Evolutionary conservation across 2,888 invertebrate species (phyloP).

Genomic region (Cyaniris semiargus): DNA sequence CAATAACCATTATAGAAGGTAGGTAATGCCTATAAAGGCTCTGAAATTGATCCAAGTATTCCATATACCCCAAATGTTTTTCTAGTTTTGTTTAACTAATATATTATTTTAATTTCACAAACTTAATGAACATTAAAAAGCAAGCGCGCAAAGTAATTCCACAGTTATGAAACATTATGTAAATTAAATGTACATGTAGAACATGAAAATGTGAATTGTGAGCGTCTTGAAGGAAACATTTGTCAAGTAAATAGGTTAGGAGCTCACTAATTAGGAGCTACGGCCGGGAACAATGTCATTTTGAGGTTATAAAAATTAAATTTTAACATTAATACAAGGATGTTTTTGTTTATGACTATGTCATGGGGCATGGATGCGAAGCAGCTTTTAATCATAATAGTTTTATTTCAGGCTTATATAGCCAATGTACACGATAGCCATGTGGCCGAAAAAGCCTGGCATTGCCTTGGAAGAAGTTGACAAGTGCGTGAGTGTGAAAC

Average conservation of each 20-base stretch:
- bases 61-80: neutral
- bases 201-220: neutral
- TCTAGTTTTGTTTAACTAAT: neutral
- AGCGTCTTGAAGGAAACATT: constrained; percentile 11
- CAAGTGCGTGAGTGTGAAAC: too few species aligned
- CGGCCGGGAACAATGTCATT: neutral
- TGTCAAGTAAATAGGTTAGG: neutral
- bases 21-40: neutral
- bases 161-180: constrained; percentile 8
- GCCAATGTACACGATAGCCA: too few species aligned
- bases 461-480: too few species aligned
- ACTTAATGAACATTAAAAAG: neutral
- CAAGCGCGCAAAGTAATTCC: neutral
- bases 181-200: constrained; percentile 10
- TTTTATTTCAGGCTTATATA: too few species aligned
- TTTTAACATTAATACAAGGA: neutral
- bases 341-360: too few species aligned
- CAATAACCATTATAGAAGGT: too few species aligned
- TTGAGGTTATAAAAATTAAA: neutral
- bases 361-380: too few species aligned
- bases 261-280: neutral
- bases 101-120: neutral
- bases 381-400: too few species aligned
- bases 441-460: too few species aligned
- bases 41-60: neutral